These are phyloP conservation scores for Eupsittula cactorum DNA, from an alignment of 2,113 vertebrate genomes.

Conservation along the genomic window DNA sequence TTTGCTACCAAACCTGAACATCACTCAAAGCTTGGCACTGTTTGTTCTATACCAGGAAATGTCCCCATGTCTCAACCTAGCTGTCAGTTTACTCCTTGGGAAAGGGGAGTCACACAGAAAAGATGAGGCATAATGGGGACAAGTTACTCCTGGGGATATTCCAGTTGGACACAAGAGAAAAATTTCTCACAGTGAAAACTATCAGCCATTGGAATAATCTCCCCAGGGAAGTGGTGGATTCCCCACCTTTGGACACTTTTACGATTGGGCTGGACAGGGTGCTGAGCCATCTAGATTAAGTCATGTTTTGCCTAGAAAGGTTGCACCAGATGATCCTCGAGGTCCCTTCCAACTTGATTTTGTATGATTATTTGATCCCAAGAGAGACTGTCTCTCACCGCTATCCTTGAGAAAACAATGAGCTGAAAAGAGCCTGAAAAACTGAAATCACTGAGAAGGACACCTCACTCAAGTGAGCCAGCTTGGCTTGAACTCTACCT, in stretches of 20 bases:
- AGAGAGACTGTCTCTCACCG: not conserved
- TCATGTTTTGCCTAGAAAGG: not conserved
- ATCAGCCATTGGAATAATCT: not conserved
- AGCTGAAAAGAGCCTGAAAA: not conserved
- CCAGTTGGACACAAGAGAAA: not conserved
- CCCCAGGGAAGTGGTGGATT: not conserved
- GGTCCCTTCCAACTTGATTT: not conserved
- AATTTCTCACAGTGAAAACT: not conserved
- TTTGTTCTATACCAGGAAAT: accelerated
- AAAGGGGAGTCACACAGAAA: not conserved
- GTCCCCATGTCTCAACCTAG: accelerated
- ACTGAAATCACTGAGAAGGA: not conserved
- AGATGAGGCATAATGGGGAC: not conserved
- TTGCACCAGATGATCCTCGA: not conserved
- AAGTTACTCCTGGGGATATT: not conserved
- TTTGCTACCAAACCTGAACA: not conserved
- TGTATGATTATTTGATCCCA: not conserved
- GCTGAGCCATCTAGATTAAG: not conserved
- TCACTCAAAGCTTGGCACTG: not conserved
- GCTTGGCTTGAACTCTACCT: not conserved
- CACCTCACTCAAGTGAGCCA: not conserved
- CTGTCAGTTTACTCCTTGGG: not conserved
- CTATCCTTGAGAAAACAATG: not conserved
- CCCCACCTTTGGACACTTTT: not conserved
- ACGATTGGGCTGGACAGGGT: not conserved